Base-by-base conservation (phyloP, 1,140 invertebrate genomes). In the Cydia fagiglandana region DNA sequence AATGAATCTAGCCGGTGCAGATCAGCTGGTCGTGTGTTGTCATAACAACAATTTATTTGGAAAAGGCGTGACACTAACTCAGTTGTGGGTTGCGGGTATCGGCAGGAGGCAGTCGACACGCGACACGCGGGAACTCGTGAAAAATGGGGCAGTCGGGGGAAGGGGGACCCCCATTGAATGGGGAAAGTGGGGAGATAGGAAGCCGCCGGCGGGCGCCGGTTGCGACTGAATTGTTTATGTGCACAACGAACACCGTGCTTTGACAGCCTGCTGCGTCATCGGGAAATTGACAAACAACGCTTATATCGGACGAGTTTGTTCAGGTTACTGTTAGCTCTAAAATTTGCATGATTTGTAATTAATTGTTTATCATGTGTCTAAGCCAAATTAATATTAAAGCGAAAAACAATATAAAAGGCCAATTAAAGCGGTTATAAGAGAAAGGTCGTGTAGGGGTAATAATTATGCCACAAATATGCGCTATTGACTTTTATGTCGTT, bases 201-300 rank as follows among this genome's bases (percentile, higher is more conserved):
- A 45, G 66, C 66, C 66, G 66, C 15, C 66, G 66, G 34, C 66
- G 68, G 76, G 73, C 76, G 77, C 34, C 73, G 75, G 83, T 76
- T 77, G 80, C 78, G 79, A 74, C 78, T 78, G 66, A 82, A 81
- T 78, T 89, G 85, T 90, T 89, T 89, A 88, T 89, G 85, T 88
- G 84, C 83, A 88, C 80, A 83, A 77, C 81, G 81, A 79, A 81
- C 81, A 84, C 81, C 86, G 83, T 81, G 80, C 83, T 88, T 81
- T 84, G 83, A 87, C 84, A 88, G 75, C 79, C 76, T 56, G 84
- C 86, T 87, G 84, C 82, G 86, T 88, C 86, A 88, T 88, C 83
- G 79, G 78, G 76, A 89, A 86, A 88, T 87, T 87, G 86, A 88
- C 84, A 89, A 88, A 86, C 84, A 87, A 82, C 80, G 78, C 83